Percentiles rank a stretch among this genome's conserved stretches.
phyloP scores from a whole-genome alignment of 2,888 invertebrate genomes.

The Polyommatus iphigenia region DNA sequence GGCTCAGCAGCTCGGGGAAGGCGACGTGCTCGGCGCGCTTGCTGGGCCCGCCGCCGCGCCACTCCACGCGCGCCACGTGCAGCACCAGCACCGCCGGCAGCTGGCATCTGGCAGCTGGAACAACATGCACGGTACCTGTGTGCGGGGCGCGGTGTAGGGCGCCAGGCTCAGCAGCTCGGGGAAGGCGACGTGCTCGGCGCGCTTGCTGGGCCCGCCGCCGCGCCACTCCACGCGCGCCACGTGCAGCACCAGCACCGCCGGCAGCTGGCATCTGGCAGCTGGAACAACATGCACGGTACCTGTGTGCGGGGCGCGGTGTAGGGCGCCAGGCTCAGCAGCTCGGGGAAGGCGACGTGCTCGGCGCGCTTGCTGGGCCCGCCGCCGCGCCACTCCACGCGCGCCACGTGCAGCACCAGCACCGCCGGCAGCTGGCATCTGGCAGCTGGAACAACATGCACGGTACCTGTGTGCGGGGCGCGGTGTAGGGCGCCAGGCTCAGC shows the following conservation, averaged over 20 bases:
- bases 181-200: conserved; percentile 93
- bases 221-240: conserved; percentile 91
- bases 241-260: conserved; percentile 92
- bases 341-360: conserved; percentile 94
- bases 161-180: conserved; percentile 92
- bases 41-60: conserved; percentile 85
- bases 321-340: conserved; percentile 90
- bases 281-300: neutral
- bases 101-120: conserved; percentile 57
- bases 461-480: conserved; percentile 71
- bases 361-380: conserved; percentile 90
- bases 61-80: no score
- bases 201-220: conserved; percentile 87
- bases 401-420: conserved; percentile 94
- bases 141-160: conserved; percentile 83
- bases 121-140: conserved; percentile 41
- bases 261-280: conserved; percentile 80
- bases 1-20: conserved; percentile 91
- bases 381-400: conserved; percentile 91
- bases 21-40: conserved; percentile 94
- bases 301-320: conserved; percentile 81
- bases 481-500: conserved; percentile 90
- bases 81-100: conserved; percentile 92
- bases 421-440: conserved; percentile 84
- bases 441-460: neutral